A percentile compares a stretch with the other conserved stretches of the same genome.
These are phyloP conservation scores for Melinaea menophilus DNA, from an alignment of 2,888 invertebrate genomes.

Conservation along the genomic window DNA sequence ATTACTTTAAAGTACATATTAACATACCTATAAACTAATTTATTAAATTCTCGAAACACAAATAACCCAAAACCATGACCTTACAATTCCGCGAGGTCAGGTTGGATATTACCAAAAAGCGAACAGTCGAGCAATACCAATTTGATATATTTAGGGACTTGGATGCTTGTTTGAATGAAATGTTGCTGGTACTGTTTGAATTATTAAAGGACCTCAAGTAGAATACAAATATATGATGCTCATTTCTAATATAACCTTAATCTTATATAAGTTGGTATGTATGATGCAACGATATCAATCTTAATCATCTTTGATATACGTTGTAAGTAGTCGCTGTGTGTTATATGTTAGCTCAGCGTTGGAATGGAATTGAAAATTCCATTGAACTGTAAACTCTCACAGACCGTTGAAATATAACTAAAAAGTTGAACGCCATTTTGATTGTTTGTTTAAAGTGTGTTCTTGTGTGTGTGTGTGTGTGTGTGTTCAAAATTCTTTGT, in stretches of 20 bases:
- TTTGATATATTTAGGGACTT: too few relatives aligned
- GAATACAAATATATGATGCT: not conserved
- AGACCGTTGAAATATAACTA: constrained; percentile 57
- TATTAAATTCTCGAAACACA: not conserved
- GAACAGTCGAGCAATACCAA: constrained; percentile 48
- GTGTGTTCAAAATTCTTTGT: constrained; percentile 43
- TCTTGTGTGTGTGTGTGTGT: constrained; percentile 15
- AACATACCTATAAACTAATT: not conserved
- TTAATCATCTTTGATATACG: too few relatives aligned
- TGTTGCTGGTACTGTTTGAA: constrained; percentile 5
- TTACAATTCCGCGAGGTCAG: constrained; percentile 29
- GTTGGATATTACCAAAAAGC: constrained; percentile 37
- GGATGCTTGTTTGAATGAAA: too few relatives aligned
- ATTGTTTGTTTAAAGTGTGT: constrained; percentile 48
- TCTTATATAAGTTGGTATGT: not conserved
- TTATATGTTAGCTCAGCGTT: constrained; percentile 23
- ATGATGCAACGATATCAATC: too few relatives aligned
- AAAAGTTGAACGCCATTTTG: constrained; percentile 62
- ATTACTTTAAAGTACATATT: too few relatives aligned
- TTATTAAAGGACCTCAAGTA: constrained; percentile 12
- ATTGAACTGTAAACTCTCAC: constrained; percentile 55
- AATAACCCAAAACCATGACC: constrained; percentile 3
- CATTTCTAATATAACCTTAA: not conserved
- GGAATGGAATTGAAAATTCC: constrained; percentile 58
- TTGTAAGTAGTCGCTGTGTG: too few relatives aligned